These are phyloP conservation scores for Drymodes brunneopygia DNA, from an alignment of 2,113 vertebrate species.

Conservation along the genomic window DNA sequence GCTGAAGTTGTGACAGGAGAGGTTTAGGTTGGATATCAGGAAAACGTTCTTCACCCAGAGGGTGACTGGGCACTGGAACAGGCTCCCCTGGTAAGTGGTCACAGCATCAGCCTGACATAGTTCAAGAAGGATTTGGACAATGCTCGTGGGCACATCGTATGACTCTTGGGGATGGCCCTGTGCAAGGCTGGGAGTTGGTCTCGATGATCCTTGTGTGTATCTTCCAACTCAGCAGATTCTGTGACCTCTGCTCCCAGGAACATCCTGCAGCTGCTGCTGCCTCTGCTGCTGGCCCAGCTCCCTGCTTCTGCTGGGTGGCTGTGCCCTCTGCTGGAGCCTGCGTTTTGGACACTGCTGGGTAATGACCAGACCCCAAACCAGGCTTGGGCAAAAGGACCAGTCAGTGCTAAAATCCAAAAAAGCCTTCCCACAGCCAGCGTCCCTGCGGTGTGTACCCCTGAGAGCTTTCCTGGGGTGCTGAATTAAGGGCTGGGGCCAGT, in stretches of 20 bases:
- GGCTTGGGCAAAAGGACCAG: background rate
- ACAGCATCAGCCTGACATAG: background rate
- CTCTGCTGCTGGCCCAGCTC: background rate
- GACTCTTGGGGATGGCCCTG: background rate
- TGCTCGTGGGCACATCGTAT: background rate
- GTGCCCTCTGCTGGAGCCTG: constrained; percentile 52
- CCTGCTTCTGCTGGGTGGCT: background rate
- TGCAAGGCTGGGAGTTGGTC: background rate
- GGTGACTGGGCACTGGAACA: background rate
- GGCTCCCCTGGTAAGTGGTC: background rate
- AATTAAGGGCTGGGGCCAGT: background rate
- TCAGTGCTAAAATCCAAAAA: background rate
- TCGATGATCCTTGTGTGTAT: background rate
- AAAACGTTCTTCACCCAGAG: background rate
- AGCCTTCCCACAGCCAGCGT: background rate
- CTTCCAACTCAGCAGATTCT: background rate
- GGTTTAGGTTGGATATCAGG: background rate
- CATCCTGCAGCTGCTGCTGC: background rate
- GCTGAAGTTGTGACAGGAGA: background rate
- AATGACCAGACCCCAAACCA: background rate
- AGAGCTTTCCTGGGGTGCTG: background rate
- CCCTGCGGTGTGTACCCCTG: accelerated
- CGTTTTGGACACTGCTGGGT: background rate
- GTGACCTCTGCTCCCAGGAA: background rate
- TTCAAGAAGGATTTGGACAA: background rate